Evolutionary conservation across 2,888 invertebrate genomes (phyloP).

Genomic region (Diaperis boleti): DNA sequence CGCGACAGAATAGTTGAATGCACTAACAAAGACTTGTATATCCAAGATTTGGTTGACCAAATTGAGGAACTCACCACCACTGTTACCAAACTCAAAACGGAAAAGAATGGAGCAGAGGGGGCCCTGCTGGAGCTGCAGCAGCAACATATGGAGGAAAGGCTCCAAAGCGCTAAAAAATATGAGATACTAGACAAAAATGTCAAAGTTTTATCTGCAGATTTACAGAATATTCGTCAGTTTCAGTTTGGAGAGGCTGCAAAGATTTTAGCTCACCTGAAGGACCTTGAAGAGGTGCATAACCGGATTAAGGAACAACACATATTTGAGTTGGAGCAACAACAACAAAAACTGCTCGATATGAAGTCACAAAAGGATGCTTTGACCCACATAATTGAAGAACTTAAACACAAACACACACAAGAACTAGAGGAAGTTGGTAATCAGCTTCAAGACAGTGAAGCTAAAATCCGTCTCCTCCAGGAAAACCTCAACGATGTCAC

Average conservation of each 20-base stretch:
- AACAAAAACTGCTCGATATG: no score
- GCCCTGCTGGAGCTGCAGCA: neutral
- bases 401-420: conserved; percentile 56
- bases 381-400: conserved; percentile 46
- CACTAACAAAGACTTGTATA: conserved; percentile 68
- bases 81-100: conserved; percentile 60
- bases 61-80: conserved; percentile 68
- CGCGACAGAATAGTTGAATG: conserved; percentile 70
- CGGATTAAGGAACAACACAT: neutral
- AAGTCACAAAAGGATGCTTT: no score
- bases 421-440: conserved; percentile 10
- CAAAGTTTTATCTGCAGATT: no score
- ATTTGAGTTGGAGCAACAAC: neutral
- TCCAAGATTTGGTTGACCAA: conserved; percentile 68
- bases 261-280: no score
- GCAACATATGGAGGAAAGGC: no score
- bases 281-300: neutral
- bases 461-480: conserved; percentile 48
- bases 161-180: no score
- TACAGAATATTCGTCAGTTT: no score
- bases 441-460: conserved; percentile 44
- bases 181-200: no score
- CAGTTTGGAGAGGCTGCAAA: no score
- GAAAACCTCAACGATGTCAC: conserved; percentile 47
- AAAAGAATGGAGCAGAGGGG: conserved; percentile 43